Evolutionary conservation across 2,888 invertebrate genomes (phyloP), one percentile per base, ranked within the genome.

Genomic region (Orgyia antiqua): DNA sequence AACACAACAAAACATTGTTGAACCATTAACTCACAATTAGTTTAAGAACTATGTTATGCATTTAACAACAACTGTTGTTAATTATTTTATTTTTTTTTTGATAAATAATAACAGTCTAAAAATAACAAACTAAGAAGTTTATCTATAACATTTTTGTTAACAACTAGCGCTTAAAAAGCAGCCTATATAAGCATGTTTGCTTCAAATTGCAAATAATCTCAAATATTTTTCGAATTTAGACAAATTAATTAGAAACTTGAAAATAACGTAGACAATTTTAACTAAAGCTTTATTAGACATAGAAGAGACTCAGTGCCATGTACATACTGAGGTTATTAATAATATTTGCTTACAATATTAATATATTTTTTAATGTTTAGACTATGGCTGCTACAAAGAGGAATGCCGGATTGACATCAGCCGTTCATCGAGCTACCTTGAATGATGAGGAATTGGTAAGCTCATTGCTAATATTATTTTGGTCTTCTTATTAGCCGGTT

Each of bases 391-490:
- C 97, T 19, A 97, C 98, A 42, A 98, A 99, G 79, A 91, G 99
- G 65, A 98, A 98, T 79, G 97, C 98, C 40, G 98, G 98, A 46
- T 89, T 99, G 60, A 97, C 98, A 34, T 98, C 98, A 27, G 98
- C 98, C 17, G 96, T 98, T 13, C 98, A 98, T 30, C 89, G 98
- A 54, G 97, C 99, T 24, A 99, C 99, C 0, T 89, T 99, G 32
- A 99, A 99, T 69, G 99, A 99, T 80, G 99, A 99, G 83, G 99
- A 99, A 88, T 82, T 99, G 94, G 99, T 99, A 89, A 91, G 94
- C 87, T 4, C n/a, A 13, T 11, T 13, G 8, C 11, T 10, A 10
- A 24, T 12, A 24, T 9, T 5, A 11, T 24, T 24, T 24, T 1
- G n/a, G n/a, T n/a, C n/a, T n/a, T n/a, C n/a, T n/a, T n/a, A n/a